phyloP scores from a whole-genome alignment of 2,888 invertebrate genomes.

The Leucophora obtusa region DNA sequence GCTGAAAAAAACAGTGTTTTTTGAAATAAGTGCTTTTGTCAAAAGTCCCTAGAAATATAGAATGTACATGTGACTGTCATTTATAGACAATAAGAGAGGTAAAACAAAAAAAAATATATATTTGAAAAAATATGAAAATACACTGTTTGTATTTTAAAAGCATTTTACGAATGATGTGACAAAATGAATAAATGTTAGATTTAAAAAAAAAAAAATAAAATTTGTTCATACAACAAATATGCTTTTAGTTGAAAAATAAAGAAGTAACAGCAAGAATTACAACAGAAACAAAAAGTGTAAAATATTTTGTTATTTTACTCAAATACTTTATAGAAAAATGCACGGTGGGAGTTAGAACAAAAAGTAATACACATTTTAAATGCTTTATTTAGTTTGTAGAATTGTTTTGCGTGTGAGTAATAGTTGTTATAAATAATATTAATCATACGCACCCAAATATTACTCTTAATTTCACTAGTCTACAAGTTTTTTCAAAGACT shows the following conservation, averaged over 20 bases:
- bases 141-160: slow-evolving; percentile 31
- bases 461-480: too few species aligned
- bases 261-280: neutral
- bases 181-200: slow-evolving; percentile 52
- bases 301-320: neutral
- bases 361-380: too few species aligned
- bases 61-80: slow-evolving; percentile 7
- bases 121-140: slow-evolving; percentile 8
- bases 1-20: too few species aligned
- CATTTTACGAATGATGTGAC: slow-evolving; percentile 58
- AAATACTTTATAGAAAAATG: neutral
- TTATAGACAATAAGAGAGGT: slow-evolving; percentile 28
- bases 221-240: neutral
- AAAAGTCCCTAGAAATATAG: too few species aligned
- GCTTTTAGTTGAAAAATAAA: neutral
- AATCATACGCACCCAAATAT: too few species aligned
- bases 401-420: too few species aligned
- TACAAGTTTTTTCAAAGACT: too few species aligned
- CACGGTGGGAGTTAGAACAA: neutral
- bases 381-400: too few species aligned
- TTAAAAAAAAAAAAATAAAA: neutral
- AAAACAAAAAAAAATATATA: slow-evolving; percentile 1
- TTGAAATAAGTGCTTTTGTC: too few species aligned
- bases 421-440: too few species aligned
- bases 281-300: neutral